phyloP scores from a whole-genome alignment of 64 coral and sea anemone species.

The Porites australiensis region DNA sequence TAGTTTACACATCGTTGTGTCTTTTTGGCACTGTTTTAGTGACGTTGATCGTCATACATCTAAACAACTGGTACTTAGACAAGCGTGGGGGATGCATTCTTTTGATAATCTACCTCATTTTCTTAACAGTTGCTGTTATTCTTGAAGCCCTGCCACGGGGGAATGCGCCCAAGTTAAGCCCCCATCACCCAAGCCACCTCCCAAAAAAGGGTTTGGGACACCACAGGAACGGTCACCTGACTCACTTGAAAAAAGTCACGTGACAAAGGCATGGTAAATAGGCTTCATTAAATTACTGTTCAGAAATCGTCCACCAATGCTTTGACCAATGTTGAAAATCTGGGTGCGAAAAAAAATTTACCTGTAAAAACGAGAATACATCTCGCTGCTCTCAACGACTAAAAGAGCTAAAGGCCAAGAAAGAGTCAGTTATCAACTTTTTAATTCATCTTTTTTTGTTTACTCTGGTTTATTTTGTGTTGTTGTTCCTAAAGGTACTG shows the following conservation, averaged over 20 bases:
- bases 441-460: too few species aligned
- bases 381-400: too few species aligned
- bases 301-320: too few species aligned
- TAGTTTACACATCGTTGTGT: slow-evolving; percentile 86
- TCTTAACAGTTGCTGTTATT: slow-evolving; percentile 85
- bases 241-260: slow-evolving; percentile 33
- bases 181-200: slow-evolving; percentile 84
- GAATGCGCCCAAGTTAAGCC: slow-evolving; percentile 77
- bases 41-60: slow-evolving; percentile 81
- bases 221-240: slow-evolving; percentile 28
- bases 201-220: slow-evolving; percentile 88
- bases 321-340: too few species aligned
- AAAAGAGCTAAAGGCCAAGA: too few species aligned
- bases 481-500: too few species aligned
- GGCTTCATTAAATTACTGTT: too few species aligned
- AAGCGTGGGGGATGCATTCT: slow-evolving; percentile 84
- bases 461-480: too few species aligned
- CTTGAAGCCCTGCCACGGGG: slow-evolving; percentile 82
- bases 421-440: too few species aligned
- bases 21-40: slow-evolving; percentile 94
- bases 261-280: neutral
- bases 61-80: slow-evolving; percentile 87
- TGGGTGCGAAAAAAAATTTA: too few species aligned
- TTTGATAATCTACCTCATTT: slow-evolving; percentile 78
- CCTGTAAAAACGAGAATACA: too few species aligned